Evolutionary conservation across 1,140 invertebrate species (phyloP).

Genomic region (Micrasema longulum): DNA sequence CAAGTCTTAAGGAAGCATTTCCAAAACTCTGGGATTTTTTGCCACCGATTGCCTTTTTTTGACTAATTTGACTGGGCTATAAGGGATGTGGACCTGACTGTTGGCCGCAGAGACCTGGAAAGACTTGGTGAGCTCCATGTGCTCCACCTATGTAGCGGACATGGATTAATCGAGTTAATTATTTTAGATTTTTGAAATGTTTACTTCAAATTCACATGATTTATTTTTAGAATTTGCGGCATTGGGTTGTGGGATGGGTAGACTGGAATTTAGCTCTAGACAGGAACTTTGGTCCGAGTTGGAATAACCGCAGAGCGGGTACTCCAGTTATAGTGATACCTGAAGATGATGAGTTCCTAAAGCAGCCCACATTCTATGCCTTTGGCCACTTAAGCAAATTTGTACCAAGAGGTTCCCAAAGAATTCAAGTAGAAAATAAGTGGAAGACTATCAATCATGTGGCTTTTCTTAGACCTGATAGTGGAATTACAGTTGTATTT

Average conservation of each 20-base stretch:
- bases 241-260: conserved; percentile 81
- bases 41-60: too few species aligned
- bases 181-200: too few species aligned
- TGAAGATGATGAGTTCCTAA: conserved; percentile 79
- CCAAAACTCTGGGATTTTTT: too few species aligned
- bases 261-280: conserved; percentile 92
- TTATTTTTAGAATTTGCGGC: conserved; percentile 74
- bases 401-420: conserved; percentile 72
- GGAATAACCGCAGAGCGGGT: conserved; percentile 82
- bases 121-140: too few species aligned
- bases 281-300: conserved; percentile 85
- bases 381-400: conserved; percentile 91
- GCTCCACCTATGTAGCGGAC: too few species aligned
- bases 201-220: too few species aligned
- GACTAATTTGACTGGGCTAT: too few species aligned
- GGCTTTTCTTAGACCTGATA: conserved; percentile 64
- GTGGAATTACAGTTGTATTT: conserved; percentile 69
- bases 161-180: too few species aligned
- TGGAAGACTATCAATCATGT: conserved; percentile 58
- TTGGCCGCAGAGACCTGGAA: too few species aligned
- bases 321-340: conserved; percentile 81
- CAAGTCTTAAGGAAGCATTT: too few species aligned
- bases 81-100: too few species aligned
- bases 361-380: conserved; percentile 90
- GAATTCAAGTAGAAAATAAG: conserved; percentile 59